Conservation (phyloP, 2,888 invertebrate species). For the Drosophila imparisetae region DNA sequence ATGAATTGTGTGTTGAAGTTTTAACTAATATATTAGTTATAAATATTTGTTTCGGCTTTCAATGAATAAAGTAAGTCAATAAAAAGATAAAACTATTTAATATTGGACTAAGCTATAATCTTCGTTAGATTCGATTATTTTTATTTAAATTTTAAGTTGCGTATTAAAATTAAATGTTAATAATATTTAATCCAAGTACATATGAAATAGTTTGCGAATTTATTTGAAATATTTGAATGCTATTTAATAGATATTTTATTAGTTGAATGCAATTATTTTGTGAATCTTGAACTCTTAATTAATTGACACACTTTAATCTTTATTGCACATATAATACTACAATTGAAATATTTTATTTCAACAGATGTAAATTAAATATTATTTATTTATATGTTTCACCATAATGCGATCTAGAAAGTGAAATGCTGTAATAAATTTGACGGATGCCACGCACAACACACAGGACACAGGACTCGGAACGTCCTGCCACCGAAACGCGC, state of each 20-base stretch:
- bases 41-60: not conserved
- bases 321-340: not conserved
- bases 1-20: not conserved
- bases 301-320: not conserved
- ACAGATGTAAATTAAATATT: not conserved
- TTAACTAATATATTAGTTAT: not conserved
- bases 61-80: not conserved
- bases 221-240: not conserved
- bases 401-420: not conserved
- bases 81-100: not conserved
- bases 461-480: constrained; percentile 58
- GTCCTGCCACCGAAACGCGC: constrained; percentile 76
- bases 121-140: too few relatives aligned
- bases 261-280: too few relatives aligned
- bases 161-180: not conserved
- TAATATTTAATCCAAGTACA: not conserved
- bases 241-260: not conserved
- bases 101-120: not conserved
- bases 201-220: not conserved
- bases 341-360: not conserved
- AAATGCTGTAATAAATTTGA: constrained; percentile 3
- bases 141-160: not conserved
- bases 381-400: constrained; percentile 7
- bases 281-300: not conserved
- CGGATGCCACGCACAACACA: constrained; percentile 39